Conservation (phyloP, 2,888 invertebrate genomes). For the Hermaeophaga mercurialis region DNA sequence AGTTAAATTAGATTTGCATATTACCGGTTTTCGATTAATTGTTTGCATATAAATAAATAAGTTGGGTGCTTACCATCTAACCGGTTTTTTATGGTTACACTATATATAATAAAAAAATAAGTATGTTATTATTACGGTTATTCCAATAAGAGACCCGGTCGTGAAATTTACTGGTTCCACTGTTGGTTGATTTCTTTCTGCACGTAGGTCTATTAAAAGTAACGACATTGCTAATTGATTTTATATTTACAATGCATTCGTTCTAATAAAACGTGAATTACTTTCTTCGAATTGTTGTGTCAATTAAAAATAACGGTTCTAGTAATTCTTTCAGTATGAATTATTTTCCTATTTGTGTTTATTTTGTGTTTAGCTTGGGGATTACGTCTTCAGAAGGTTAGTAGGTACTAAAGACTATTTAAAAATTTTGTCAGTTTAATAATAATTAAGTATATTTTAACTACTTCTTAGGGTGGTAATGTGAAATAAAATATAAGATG, state of each 20-base stretch:
- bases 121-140: slow-evolving; percentile 13
- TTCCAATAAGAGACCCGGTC: slow-evolving; percentile 11
- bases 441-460: too few species aligned
- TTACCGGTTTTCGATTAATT: too few species aligned
- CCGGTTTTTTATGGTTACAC: neutral
- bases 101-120: slow-evolving; percentile 1
- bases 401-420: too few species aligned
- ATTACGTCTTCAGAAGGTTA: neutral
- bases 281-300: slow-evolving; percentile 8
- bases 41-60: too few species aligned
- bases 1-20: too few species aligned
- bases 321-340: neutral
- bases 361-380: neutral
- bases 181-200: slow-evolving; percentile 26
- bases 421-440: too few species aligned
- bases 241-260: slow-evolving; percentile 17
- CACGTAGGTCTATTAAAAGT: slow-evolving; percentile 25
- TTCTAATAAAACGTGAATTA: slow-evolving; percentile 3
- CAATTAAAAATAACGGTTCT: neutral
- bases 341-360: slow-evolving; percentile 1
- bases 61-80: neutral
- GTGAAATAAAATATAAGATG: too few species aligned
- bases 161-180: slow-evolving; percentile 14
- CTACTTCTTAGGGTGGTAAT: too few species aligned
- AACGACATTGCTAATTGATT: slow-evolving; percentile 13